Evolutionary conservation across 2,888 invertebrate genomes (phyloP), one percentile per base, ranked within the genome.

Genomic region (Amiota minor): DNA sequence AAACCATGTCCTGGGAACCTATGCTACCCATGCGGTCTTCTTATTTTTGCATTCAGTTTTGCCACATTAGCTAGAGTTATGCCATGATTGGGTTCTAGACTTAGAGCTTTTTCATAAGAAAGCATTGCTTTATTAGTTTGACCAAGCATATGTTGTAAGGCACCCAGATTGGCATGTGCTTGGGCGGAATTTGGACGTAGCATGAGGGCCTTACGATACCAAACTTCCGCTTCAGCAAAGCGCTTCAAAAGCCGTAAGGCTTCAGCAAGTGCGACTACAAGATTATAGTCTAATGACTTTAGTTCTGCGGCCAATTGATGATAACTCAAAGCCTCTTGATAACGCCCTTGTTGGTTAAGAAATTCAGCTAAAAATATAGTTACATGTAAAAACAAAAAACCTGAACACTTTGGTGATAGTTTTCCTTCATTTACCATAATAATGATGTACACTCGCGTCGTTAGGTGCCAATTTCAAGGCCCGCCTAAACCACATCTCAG

Each of bases 131-230:
- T 95, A 23, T 92, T 91, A 84, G 96, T 94, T 89, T 96, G 96
- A 49, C 96, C 96, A 88, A 97, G 97, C 81, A 97, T 92, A 90
- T 98, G 98, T 73, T 97, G 92, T 88, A 98, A 98, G 74, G 98
- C 98, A 18, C 98, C 98, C 72, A 97, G 92, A 90, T 98, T 98
- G 86, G 97, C 96, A 90, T 97, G 96, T 75, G 96, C 95, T 78
- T 95, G 93, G 0, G 97, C 95, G 82, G 97, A 95, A 94, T 96
- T 89, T 0, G 91, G 91, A 79, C 90, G 89, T 59, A 91, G 77
- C 59, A 84, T 83, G 9, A 89, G 88, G 23, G 91, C 88, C 80
- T 93, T 92, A 62, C 95, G 92, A 90, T 98, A 98, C 93, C 96
- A 95, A 75, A 92, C 90, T 88, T 97, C 97, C 0, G 97, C 97